These are phyloP conservation scores for Corticium candelabrum DNA, from an alignment of 37 sponge, comb jelly and placozoan genomes.

Conservation along the genomic window DNA sequence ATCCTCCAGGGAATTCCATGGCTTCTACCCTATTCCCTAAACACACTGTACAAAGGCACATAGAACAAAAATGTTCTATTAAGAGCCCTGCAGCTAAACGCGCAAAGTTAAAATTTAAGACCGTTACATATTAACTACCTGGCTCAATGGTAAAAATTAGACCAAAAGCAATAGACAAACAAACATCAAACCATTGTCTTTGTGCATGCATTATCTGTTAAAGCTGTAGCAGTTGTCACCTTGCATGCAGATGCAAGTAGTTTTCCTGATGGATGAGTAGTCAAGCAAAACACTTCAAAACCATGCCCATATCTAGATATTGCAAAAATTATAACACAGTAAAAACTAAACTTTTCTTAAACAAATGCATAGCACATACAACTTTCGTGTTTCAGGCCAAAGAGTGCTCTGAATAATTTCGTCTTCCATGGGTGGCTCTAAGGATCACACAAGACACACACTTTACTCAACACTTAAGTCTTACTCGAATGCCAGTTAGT, in stretches of 20 bases:
- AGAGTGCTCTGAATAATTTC: constrained; percentile 75
- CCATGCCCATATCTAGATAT: constrained; percentile 76
- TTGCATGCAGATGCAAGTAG: constrained; percentile 81
- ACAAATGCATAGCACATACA: constrained; percentile 17
- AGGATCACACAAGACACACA: too few species aligned
- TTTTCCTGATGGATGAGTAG: constrained; percentile 36
- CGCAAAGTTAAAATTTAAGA: too few species aligned
- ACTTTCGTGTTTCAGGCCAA: constrained; percentile 89
- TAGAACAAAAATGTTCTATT: too few species aligned
- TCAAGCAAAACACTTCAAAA: constrained; percentile 69
- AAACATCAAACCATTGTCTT: not conserved
- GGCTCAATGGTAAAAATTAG: not conserved
- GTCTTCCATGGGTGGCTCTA: constrained; percentile 69
- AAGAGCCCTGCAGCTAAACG: too few species aligned
- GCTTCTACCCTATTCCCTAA: too few species aligned
- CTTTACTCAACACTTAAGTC: too few species aligned
- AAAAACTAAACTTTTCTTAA: not conserved
- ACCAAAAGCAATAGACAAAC: not conserved
- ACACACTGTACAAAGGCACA: too few species aligned
- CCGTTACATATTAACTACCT: too few species aligned
- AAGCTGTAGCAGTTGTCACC: too few species aligned
- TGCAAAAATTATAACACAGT: not conserved
- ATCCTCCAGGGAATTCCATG: too few species aligned
- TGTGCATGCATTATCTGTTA: too few species aligned
- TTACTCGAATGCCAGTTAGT: not conserved